phyloP scores from a whole-genome alignment of 2,888 invertebrate species.

The Carpatolechia fugitivella region DNA sequence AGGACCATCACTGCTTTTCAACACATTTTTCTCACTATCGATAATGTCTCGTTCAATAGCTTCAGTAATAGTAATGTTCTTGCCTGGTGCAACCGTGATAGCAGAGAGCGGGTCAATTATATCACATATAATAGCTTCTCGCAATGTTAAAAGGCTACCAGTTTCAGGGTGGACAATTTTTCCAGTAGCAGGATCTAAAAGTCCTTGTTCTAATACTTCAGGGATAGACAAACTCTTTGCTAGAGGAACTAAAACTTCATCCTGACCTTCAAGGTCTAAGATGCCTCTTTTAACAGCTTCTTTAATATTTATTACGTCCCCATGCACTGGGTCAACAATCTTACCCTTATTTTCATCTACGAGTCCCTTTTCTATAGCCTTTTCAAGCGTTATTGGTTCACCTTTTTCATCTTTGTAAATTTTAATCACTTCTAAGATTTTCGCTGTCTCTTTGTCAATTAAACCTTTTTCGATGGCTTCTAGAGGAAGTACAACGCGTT shows the following conservation, averaged over 20 bases:
- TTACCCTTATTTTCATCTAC: conserved; percentile 87
- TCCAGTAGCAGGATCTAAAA: conserved; percentile 85
- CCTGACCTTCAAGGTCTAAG: conserved; percentile 86
- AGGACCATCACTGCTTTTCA: conserved; percentile 81
- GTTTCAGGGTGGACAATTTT: conserved; percentile 94
- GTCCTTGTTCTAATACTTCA: conserved; percentile 91
- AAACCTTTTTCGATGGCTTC: conserved; percentile 89
- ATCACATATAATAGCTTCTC: conserved; percentile 92
- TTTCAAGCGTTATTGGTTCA: conserved; percentile 83
- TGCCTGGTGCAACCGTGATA: conserved; percentile 81
- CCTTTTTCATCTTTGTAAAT: conserved; percentile 79
- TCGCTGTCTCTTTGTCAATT: conserved; percentile 87
- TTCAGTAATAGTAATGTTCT: conserved; percentile 85
- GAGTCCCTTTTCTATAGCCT: conserved; percentile 85
- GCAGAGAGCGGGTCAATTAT: conserved; percentile 90
- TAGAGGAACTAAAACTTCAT: conserved; percentile 87
- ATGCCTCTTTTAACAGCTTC: conserved; percentile 92
- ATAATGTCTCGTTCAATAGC: conserved; percentile 86
- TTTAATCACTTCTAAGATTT: conserved; percentile 81
- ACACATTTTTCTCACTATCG: conserved; percentile 83
- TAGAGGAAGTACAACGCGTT: conserved; percentile 85
- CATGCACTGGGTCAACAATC: conserved; percentile 90
- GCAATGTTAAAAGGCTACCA: conserved; percentile 86
- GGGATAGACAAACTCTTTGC: conserved; percentile 90
- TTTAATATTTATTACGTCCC: conserved; percentile 87